These are phyloP conservation scores for Sitobion miscanthi DNA, from an alignment of 1,140 invertebrate genomes.

Conservation along the genomic window DNA sequence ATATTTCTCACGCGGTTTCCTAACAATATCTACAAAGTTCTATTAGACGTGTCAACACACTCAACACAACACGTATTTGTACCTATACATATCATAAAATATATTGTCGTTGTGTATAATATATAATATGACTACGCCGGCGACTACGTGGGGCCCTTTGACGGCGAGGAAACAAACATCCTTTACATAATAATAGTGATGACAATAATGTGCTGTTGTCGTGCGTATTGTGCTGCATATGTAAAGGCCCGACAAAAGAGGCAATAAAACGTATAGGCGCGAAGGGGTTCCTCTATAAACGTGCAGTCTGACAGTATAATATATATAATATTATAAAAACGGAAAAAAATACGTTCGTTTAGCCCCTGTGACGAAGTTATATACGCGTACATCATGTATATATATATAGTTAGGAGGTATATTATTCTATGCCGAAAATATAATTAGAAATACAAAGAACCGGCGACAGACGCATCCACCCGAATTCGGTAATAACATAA, in stretches of 20 bases:
- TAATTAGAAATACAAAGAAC: slow-evolving; percentile 54
- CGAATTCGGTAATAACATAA: slow-evolving; percentile 55
- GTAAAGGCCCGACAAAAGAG: slow-evolving; percentile 43
- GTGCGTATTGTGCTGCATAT: not conserved
- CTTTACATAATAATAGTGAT: not conserved
- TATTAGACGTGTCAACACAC: slow-evolving; percentile 8
- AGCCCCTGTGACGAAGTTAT: not conserved
- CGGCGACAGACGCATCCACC: slow-evolving; percentile 4
- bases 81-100: slow-evolving; percentile 14
- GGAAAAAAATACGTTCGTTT: not conserved
- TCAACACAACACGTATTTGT: slow-evolving; percentile 32
- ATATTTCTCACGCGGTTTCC: not conserved
- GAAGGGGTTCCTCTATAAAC: slow-evolving; percentile 24
- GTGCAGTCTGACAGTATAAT: not conserved
- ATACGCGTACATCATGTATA: not conserved
- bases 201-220: slow-evolving; percentile 8
- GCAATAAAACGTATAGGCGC: slow-evolving; percentile 38
- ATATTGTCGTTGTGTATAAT: slow-evolving; percentile 17
- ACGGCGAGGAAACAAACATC: slow-evolving; percentile 24
- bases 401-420: not conserved
- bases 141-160: slow-evolving; percentile 29
- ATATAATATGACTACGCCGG: not conserved
- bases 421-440: slow-evolving; percentile 29
- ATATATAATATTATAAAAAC: slow-evolving; percentile 20
- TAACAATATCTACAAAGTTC: slow-evolving; percentile 28